A percentile compares a stretch with the other conserved stretches of the same genome.
These are phyloP conservation scores for Erebia aethiops DNA, from an alignment of 2,888 invertebrate species.

Conservation along the genomic window DNA sequence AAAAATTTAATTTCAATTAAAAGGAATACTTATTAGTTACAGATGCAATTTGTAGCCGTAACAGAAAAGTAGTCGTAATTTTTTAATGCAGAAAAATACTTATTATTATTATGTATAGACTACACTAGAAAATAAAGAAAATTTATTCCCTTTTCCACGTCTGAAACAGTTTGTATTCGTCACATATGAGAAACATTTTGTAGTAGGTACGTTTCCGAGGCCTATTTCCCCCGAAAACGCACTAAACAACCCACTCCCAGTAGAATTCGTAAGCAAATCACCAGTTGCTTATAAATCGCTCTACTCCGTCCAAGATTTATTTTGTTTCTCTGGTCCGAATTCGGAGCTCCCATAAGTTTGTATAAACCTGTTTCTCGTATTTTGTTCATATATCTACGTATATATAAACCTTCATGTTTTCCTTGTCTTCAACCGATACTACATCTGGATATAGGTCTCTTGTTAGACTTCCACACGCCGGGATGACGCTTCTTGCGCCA, in stretches of 20 bases:
- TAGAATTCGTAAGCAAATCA: constrained; percentile 72
- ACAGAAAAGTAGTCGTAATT: not conserved
- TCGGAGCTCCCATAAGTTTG: constrained; percentile 47
- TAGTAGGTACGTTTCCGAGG: constrained; percentile 36
- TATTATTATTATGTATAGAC: not conserved
- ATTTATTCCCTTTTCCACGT: not conserved
- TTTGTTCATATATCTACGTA: constrained; percentile 67
- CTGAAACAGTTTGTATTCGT: constrained; percentile 18
- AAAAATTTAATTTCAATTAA: not conserved
- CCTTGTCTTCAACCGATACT: constrained; percentile 19
- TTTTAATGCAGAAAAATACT: not conserved
- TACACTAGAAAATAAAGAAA: constrained; percentile 6
- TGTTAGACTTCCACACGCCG: too few species aligned
- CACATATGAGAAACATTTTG: constrained; percentile 20
- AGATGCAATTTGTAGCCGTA: not conserved
- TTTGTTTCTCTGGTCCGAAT: constrained; percentile 51
- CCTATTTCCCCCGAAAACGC: constrained; percentile 54
- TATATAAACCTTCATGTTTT: not conserved
- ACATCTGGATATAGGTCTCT: too few species aligned
- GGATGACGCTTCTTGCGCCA: too few species aligned
- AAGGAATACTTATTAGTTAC: not conserved
- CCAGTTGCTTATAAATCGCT: constrained; percentile 73
- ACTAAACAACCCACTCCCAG: constrained; percentile 58
- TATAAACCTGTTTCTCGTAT: constrained; percentile 68
- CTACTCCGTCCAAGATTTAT: constrained; percentile 67